Base-by-base conservation (phyloP, 2,113 vertebrate species). In the Paedocypris sp. region DNA sequence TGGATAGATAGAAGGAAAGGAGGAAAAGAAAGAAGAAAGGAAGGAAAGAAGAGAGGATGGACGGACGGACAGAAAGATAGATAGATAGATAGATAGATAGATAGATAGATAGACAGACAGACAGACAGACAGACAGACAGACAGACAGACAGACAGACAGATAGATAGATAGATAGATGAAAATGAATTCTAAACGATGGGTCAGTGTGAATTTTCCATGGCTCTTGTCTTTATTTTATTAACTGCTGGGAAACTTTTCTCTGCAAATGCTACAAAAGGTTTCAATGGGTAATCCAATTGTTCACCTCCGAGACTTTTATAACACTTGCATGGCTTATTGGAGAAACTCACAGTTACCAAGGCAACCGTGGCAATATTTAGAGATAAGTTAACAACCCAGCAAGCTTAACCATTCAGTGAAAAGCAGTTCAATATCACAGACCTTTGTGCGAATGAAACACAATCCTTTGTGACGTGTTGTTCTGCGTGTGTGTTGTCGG, bases 291-390 rank as follows among this genome's bases (percentile, higher is more conserved):
- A 32, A 43, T 20, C 18, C 25, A 42, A n/a, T 32, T 15, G 42
- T 32, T 58, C 54, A 45, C 54, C 54, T 22, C 26, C 32, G 39
- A 58, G 18, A 43, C 38, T 43, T 42, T 31, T 31, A 23, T 36
- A 13, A 57, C 16, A 43, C 16, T 57, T 45, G 39, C 54, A 5
- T 18, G 36, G 38, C 38, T 57, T 42, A 28, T 29, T 1, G 0
- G 39, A 10, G 11, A 57, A 43, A 43, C 25, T 32, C 11, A 15
- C 26, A n/a, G 54, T 45, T 58, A 43, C 54, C 54, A 28, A 45
- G 54, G 54, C 18, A 58, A 58, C 54, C 43, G 39, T 12, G 2
- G 52, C 54, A 22, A 43, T 58, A 57, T 35, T 57, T 43, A 9
- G 25, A 42, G 15, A 43, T 32, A 57, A 57, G 39, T 58, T 43